phyloP scores from a whole-genome alignment of 23 tunicate species.

The Aplidium turbinatum region DNA sequence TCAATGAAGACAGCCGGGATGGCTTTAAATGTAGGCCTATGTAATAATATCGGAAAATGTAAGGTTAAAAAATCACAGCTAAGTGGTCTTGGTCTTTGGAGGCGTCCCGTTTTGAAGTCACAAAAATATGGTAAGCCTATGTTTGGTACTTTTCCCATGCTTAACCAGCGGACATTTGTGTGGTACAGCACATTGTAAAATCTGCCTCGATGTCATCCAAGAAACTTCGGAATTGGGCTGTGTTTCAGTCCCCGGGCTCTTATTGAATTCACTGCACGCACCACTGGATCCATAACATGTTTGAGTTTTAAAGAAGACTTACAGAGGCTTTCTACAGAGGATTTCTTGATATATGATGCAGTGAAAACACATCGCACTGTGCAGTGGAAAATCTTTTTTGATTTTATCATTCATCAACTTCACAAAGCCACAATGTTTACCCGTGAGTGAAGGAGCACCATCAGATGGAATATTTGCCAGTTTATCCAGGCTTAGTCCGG shows the following conservation, averaged over 20 bases:
- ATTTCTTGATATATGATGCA: constrained; percentile 42
- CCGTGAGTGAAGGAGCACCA: constrained; percentile 42
- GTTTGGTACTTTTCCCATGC: background rate
- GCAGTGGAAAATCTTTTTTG: constrained; percentile 26
- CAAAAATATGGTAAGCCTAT: no score
- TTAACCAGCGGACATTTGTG: background rate
- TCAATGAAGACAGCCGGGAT: no score
- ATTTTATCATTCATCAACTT: constrained; percentile 36
- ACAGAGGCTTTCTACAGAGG: constrained; percentile 33
- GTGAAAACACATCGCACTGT: constrained; percentile 20
- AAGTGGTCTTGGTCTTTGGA: no score
- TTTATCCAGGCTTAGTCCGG: constrained; percentile 23
- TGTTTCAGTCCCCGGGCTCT: constrained; percentile 42
- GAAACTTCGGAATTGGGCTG: constrained; percentile 35
- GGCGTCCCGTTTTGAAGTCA: no score
- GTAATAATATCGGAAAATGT: no score
- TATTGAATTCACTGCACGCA: constrained; percentile 35
- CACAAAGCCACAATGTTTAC: constrained; percentile 31
- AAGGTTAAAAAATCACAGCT: no score
- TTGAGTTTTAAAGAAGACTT: constrained; percentile 15
- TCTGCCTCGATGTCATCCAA: constrained; percentile 41
- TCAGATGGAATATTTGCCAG: constrained; percentile 42
- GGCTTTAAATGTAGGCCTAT: no score
- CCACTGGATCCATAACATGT: constrained; percentile 51
- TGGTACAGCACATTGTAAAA: constrained; percentile 5